Base-by-base conservation (phyloP, 2,888 invertebrate species). In the Beris morrisii region DNA sequence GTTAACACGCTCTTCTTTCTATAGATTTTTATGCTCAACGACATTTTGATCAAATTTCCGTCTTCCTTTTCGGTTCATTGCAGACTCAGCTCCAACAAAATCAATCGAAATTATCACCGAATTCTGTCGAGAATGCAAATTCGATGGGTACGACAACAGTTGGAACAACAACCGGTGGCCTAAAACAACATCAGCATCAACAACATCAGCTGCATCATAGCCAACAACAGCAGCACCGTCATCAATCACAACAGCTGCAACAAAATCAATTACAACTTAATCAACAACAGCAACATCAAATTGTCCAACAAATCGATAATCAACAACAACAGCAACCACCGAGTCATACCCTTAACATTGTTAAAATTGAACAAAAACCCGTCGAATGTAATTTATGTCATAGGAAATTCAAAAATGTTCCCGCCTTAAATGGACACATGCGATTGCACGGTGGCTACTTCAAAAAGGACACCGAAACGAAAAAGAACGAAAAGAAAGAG, bases 391-490 rank as follows among this genome's bases (percentile, higher is more conserved):
- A 93, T 81, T 85, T 97, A 69, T 98, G 97, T 79, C 93, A 95
- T 81, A 87, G 96, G 73, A 92, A 93, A 79, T 98, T 97, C 83
- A 97, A 97, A 83, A 97, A 97, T 81, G 92, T 96, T 80, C 96
- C 97, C 28, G 97, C 97, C 32, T 87, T 98, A 66, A 98, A 98
- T 81, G 97, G 97, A 7, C 97, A 97, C 79, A 97, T 97, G 97
- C 86, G 97, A 75, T 85, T 97, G 70, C 97, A 98, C 80, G 97
- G 97, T 53, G 97, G 97, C 66, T 97, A 96, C 81, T 93, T 95
- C 77, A 97, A 97, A 82, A 95, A 94, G 89, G 93, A 93, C 77
- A 88, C 92, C 0, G 93, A 93, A 73, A 89, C 87, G 71, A 94
- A 93, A 78, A 93, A 93, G 78, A 84, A 86, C 74, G 93, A 93